Evolutionary conservation across 2,888 invertebrate species (phyloP).

Genomic region (Metacarcinus magister): DNA sequence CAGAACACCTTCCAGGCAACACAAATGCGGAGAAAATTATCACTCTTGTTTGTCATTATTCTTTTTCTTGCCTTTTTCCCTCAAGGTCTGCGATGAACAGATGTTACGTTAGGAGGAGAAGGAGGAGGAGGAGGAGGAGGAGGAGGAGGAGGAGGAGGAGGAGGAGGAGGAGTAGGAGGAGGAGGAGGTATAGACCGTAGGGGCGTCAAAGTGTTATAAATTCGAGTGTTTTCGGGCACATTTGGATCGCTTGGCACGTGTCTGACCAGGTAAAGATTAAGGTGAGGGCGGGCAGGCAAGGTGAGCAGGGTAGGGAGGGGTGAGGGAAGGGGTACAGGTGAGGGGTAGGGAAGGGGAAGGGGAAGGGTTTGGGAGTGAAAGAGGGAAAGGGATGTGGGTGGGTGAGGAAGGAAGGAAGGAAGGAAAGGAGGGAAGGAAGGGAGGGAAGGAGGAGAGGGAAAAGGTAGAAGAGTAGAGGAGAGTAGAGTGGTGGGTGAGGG

Average conservation of each 20-base stretch:
- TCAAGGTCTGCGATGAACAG: not conserved
- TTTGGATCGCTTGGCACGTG: not conserved
- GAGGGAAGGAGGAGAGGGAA: too few species aligned
- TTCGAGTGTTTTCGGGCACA: not conserved
- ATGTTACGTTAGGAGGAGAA: not conserved
- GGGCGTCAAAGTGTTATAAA: not conserved
- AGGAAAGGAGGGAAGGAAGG: not conserved
- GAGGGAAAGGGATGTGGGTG: not conserved
- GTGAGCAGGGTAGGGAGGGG: not conserved
- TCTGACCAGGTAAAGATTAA: conserved; percentile 26
- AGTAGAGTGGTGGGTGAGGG: not conserved
- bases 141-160: not conserved
- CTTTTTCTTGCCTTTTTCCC: not conserved
- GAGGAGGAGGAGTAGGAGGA: not conserved
- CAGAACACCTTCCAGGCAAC: not conserved
- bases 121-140: not conserved
- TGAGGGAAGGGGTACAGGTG: not conserved
- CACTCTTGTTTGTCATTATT: conserved; percentile 7
- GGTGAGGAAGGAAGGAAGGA: not conserved
- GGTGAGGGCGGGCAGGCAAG: not conserved
- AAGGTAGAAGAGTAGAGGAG: not conserved
- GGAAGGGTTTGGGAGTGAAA: not conserved
- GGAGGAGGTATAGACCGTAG: not conserved
- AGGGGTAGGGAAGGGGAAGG: not conserved
- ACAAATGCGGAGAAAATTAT: not conserved